Evolutionary conservation across 1,140 invertebrate genomes (phyloP).

Genomic region (Colletes latitarsis): DNA sequence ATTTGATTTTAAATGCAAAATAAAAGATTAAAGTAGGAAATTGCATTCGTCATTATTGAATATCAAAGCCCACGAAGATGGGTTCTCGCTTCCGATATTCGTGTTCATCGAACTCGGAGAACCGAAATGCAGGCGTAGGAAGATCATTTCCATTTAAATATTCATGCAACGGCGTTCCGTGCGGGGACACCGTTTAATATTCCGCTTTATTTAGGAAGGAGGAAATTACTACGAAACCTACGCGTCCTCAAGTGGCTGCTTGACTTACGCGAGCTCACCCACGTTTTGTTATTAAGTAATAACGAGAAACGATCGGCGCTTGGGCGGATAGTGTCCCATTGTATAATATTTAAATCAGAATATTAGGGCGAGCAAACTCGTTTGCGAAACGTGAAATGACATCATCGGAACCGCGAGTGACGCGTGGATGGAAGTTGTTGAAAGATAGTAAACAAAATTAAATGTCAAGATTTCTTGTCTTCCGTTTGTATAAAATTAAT

Average conservation of each 20-base stretch:
- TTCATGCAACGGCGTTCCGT: slow-evolving; percentile 16
- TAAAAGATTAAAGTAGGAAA: no score
- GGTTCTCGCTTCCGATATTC: background rate
- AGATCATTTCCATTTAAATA: slow-evolving; percentile 31
- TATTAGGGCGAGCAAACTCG: background rate
- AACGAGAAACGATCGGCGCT: slow-evolving; percentile 16
- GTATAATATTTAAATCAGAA: background rate
- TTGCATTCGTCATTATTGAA: background rate
- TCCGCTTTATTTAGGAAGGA: slow-evolving; percentile 37
- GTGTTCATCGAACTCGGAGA: background rate
- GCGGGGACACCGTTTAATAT: slow-evolving; percentile 18
- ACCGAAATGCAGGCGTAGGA: slow-evolving; percentile 11
- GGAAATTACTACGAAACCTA: slow-evolving; percentile 46
- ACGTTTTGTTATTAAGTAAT: slow-evolving; percentile 51
- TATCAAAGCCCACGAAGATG: background rate
- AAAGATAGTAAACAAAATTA: background rate
- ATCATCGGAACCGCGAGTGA: background rate
- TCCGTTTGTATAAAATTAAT: no score
- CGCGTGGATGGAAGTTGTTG: background rate
- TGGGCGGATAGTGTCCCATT: slow-evolving; percentile 3
- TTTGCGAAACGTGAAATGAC: background rate
- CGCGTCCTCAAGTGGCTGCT: slow-evolving; percentile 28
- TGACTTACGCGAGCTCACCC: slow-evolving; percentile 38
- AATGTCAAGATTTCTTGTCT: no score
- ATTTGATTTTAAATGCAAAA: no score